phyloP scores from a whole-genome alignment of 2,797 vertebrate genomes.

The Spizella passerina region DNA sequence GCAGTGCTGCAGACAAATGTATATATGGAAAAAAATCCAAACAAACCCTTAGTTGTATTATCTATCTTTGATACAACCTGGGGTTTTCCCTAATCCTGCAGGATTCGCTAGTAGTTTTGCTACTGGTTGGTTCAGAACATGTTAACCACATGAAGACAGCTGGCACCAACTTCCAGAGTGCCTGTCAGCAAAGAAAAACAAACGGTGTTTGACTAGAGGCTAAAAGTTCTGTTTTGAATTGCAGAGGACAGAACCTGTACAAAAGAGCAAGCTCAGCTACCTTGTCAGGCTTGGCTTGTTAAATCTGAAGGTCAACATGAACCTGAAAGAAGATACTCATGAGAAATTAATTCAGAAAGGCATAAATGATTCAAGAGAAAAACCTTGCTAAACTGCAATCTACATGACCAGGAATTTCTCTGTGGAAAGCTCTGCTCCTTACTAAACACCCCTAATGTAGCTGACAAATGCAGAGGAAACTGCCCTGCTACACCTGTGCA shows the following conservation, averaged over 20 bases:
- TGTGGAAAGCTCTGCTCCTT: not conserved
- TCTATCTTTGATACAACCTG: not conserved
- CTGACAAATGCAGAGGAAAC: not conserved
- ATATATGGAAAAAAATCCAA: not conserved
- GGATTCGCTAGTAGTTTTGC: not conserved
- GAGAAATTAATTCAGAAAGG: constrained; percentile 48
- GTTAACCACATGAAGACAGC: not conserved
- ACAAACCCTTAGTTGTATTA: not conserved
- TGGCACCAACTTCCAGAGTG: not conserved
- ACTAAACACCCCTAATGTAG: not conserved
- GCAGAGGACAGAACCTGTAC: not conserved
- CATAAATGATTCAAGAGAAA: constrained; percentile 56
- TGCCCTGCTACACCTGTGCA: not conserved
- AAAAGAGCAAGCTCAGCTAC: constrained; percentile 8
- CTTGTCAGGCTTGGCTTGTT: not conserved
- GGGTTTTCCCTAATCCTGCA: not conserved
- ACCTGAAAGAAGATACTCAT: constrained; percentile 10
- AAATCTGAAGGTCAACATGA: not conserved
- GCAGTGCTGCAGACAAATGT: not conserved
- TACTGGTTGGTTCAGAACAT: not conserved
- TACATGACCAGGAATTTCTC: not conserved
- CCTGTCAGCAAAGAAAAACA: not conserved
- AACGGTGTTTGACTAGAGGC: not conserved
- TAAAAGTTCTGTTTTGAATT: not conserved
- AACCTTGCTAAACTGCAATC: not conserved